Percentiles rank a stretch among this genome's conserved stretches.
Conservation (phyloP, 2,888 invertebrate genomes). For the Iphiclides podalirius region DNA sequence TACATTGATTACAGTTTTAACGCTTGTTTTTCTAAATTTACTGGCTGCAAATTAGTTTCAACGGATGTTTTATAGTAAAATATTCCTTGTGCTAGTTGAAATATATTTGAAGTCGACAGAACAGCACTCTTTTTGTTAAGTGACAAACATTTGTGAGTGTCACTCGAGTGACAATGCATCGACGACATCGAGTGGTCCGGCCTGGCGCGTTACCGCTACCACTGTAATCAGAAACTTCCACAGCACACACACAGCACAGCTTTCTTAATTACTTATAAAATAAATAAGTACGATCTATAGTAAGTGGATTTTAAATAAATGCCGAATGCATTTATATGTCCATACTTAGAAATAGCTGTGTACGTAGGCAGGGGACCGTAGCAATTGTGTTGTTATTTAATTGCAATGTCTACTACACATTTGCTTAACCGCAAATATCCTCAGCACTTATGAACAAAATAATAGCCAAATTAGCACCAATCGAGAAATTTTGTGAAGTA, state of each 20-base stretch:
- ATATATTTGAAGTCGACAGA: conserved; percentile 34
- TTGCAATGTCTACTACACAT: conserved; percentile 1
- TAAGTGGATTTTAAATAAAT: too few relatives aligned
- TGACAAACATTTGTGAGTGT: conserved; percentile 67
- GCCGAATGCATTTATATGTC: too few relatives aligned
- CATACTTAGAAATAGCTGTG: too few relatives aligned
- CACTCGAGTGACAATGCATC: conserved; percentile 60
- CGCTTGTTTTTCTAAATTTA: conserved; percentile 12
- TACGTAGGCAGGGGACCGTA: too few relatives aligned
- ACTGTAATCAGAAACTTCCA: conserved; percentile 11
- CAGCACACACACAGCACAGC: background rate
- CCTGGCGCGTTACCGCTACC: conserved; percentile 22
- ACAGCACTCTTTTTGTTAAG: conserved; percentile 48
- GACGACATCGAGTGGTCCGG: conserved; percentile 48
- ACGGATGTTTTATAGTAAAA: conserved; percentile 17
- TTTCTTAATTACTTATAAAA: too few relatives aligned
- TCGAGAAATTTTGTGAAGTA: too few relatives aligned
- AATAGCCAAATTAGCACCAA: conserved; percentile 8
- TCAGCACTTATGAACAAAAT: conserved; percentile 12
- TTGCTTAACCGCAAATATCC: conserved; percentile 23
- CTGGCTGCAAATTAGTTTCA: conserved; percentile 13
- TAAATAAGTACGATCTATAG: too few relatives aligned
- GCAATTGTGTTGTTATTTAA: too few relatives aligned
- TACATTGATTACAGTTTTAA: conserved; percentile 9
- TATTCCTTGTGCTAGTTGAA: conserved; percentile 22